Evolutionary conservation across 2,113 vertebrate genomes (phyloP), one percentile per base, ranked within the genome.

Genomic region (Onychostruthus taczanowskii): DNA sequence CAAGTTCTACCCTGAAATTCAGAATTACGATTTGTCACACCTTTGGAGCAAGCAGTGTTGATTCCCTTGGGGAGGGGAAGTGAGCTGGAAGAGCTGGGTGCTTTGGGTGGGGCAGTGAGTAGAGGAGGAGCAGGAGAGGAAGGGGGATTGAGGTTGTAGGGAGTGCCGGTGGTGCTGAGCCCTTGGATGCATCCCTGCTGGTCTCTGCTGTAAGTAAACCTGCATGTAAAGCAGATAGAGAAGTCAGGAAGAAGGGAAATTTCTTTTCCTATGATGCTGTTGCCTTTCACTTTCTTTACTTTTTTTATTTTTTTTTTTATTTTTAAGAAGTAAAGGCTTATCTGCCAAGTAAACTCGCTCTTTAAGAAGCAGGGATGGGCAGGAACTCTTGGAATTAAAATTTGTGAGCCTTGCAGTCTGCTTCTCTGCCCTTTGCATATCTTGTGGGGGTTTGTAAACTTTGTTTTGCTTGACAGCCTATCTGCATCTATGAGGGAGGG

Each of bases 41-140:
- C 23, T 89, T 72, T 93, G 68, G 74, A 96, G 68, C 68, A 62
- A 61, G 47, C 53, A 66, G 22, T 84, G 78, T 49, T 11, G 8
- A 13, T 96, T 90, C 74, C 79, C 59, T 41, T 78, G 26, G 27
- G 85, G 62, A 83, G 66, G 52, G 67, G 62, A 79, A 79, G 89
- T 67, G 79, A 94, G 94, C 91, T 94, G 94, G 82, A 95, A 87
- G 94, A 93, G 92, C 93, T 95, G 44, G 11, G 88, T 80, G 90
- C 68, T 49, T 75, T 84, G 96, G 94, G 97, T 96, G 98, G 95
- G 95, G 96, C 93, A 8, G 59, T 6, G 0, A 70, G 85, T 44
- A 47, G 90, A 84, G n/a, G 76, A 89, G 79, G 67, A 66, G 69
- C 76, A 66, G 90, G 33, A 80, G 64, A 37, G 35, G 13, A 39